These are phyloP conservation scores for Serrognathus titanus DNA, from an alignment of 2,888 invertebrate genomes.

Conservation along the genomic window DNA sequence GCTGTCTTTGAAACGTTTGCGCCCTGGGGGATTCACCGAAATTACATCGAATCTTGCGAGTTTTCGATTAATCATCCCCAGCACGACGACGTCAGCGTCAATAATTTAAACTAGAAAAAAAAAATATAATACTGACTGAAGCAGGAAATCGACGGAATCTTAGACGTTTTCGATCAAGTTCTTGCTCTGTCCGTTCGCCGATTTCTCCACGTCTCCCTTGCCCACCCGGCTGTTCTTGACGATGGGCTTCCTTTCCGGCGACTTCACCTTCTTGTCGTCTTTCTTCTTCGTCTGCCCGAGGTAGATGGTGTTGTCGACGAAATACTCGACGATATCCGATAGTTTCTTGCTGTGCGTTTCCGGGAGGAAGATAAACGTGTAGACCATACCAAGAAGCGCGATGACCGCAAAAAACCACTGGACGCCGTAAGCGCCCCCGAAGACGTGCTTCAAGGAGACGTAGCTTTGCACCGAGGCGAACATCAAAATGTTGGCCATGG, in stretches of 20 bases:
- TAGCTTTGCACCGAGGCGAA: slow-evolving; percentile 57
- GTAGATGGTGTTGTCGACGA: slow-evolving; percentile 42
- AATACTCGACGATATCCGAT: slow-evolving; percentile 51
- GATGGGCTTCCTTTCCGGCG: slow-evolving; percentile 22
- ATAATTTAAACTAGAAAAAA: no score
- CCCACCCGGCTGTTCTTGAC: slow-evolving; percentile 25
- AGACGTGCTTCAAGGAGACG: slow-evolving; percentile 33
- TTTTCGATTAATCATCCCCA: no score
- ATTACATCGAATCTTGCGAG: no score
- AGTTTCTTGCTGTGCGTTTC: slow-evolving; percentile 52
- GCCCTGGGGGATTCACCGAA: no score
- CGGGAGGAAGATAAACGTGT: slow-evolving; percentile 48
- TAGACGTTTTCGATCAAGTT: slow-evolving; percentile 24
- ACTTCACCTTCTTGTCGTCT: slow-evolving; percentile 7
- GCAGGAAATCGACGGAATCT: no score
- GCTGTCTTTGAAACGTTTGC: no score
- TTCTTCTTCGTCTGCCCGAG: slow-evolving; percentile 18
- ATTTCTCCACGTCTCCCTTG: slow-evolving; percentile 20
- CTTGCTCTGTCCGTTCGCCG: slow-evolving; percentile 24
- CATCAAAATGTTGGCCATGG: slow-evolving; percentile 57
- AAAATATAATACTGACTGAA: no score
- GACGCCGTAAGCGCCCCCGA: slow-evolving; percentile 51
- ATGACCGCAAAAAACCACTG: slow-evolving; percentile 57
- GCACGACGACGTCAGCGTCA: no score
- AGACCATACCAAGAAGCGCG: slow-evolving; percentile 45